A percentile compares a stretch with the other conserved stretches of the same genome.
phyloP scores from a whole-genome alignment of 2,113 vertebrate species.

The Barbus barbus region DNA sequence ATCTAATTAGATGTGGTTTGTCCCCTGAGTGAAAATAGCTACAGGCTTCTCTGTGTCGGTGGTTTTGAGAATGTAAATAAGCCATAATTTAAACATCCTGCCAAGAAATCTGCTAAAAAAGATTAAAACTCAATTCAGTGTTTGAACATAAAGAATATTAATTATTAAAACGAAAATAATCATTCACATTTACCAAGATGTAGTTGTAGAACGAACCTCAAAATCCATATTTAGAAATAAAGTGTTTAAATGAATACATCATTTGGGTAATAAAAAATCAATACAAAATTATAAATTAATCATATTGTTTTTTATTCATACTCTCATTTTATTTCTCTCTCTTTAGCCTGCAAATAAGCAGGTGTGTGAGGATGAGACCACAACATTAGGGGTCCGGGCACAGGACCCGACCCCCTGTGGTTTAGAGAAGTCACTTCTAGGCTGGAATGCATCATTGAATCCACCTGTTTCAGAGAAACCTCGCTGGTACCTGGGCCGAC shows the following conservation, averaged over 20 bases:
- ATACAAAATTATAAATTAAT: background rate
- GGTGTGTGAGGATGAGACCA: slow-evolving; percentile 82
- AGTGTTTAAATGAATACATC: background rate
- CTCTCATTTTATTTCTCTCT: background rate
- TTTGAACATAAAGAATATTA: background rate
- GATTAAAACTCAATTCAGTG: background rate
- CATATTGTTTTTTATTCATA: background rate
- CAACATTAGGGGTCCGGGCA: slow-evolving; percentile 75
- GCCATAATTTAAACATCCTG: background rate
- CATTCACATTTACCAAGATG: background rate
- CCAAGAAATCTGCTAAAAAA: background rate
- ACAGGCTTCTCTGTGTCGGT: background rate
- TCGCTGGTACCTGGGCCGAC: slow-evolving; percentile 81
- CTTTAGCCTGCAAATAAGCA: slow-evolving; percentile 81
- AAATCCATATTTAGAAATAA: background rate
- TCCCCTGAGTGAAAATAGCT: slow-evolving; percentile 6
- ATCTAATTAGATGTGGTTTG: slow-evolving; percentile 20
- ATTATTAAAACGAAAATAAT: background rate
- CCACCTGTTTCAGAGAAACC: slow-evolving; percentile 86
- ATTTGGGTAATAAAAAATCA: too few relatives aligned
- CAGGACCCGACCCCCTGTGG: slow-evolving; percentile 77
- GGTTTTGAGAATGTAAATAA: background rate
- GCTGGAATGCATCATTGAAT: slow-evolving; percentile 77
- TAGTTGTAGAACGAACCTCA: background rate
- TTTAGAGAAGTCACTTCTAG: slow-evolving; percentile 74